These are phyloP conservation scores for Sylvilagus bachmani DNA, from an alignment of 2,113 vertebrate genomes.

Conservation along the genomic window DNA sequence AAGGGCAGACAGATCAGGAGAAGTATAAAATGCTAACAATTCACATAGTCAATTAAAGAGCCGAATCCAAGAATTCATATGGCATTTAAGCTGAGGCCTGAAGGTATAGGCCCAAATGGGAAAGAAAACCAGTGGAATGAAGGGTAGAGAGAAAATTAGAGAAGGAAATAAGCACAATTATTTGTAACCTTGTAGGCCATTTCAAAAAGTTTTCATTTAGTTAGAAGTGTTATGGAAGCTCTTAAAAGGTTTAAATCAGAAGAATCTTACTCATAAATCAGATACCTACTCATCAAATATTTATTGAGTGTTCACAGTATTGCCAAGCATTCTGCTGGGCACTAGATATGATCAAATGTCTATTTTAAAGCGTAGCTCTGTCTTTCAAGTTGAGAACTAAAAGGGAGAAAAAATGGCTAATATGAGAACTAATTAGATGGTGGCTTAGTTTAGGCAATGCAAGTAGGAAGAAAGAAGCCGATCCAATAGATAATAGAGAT, in stretches of 20 bases:
- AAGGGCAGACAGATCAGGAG: background rate
- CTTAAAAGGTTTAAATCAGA: conserved; percentile 23
- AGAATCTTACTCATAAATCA: conserved; percentile 9
- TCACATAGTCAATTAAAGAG: background rate
- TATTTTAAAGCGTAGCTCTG: background rate
- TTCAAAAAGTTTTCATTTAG: background rate
- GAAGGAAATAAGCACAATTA: background rate
- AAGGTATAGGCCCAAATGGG: background rate
- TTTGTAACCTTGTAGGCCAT: background rate
- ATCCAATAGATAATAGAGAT: background rate
- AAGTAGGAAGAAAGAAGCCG: background rate
- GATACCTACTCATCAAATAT: background rate
- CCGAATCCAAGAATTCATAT: background rate
- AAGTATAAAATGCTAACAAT: conserved; percentile 1
- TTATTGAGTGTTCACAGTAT: background rate
- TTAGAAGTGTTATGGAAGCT: conserved; percentile 33
- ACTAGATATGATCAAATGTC: background rate
- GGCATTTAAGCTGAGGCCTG: background rate
- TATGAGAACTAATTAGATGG: background rate
- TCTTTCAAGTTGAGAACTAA: background rate
- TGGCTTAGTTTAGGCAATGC: background rate
- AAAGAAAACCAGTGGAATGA: background rate
- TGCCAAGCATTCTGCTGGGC: background rate
- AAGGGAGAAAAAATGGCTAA: background rate
- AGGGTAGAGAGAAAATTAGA: background rate